These are phyloP conservation scores for Cryptotermes secundus DNA, from an alignment of 1,140 invertebrate genomes.

Conservation along the genomic window DNA sequence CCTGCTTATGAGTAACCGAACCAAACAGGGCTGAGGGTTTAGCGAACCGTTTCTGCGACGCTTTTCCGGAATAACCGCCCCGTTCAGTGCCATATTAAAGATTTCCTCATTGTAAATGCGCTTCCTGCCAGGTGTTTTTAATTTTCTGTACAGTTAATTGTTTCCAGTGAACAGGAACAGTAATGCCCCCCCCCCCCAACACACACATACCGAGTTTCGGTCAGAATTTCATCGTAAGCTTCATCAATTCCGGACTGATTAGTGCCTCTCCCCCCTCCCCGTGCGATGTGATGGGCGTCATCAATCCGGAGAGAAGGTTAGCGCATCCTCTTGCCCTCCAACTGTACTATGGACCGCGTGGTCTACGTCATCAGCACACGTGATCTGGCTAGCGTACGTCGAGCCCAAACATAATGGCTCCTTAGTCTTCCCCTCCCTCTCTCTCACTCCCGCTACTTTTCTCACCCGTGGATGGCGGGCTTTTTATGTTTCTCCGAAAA, in stretches of 20 bases:
- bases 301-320: not conserved
- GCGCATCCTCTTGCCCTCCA: not conserved
- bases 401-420: not conserved
- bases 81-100: not conserved
- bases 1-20: no score
- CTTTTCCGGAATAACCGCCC: not conserved
- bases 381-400: slow-evolving; percentile 8
- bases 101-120: not conserved
- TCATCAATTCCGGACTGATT: not conserved
- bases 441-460: no score
- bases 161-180: not conserved
- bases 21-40: no score
- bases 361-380: slow-evolving; percentile 1
- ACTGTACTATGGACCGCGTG: not conserved
- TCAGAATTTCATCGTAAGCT: not conserved
- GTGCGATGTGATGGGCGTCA: not conserved
- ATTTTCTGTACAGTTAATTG: not conserved
- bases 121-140: not conserved
- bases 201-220: not conserved
- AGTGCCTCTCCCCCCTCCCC: not conserved
- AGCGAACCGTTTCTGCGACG: not conserved
- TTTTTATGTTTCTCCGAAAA: not conserved
- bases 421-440: not conserved
- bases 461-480: not conserved
- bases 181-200: not conserved